Evolutionary conservation across 2,113 vertebrate genomes (phyloP).

Genomic region (Percopsis transmontana): DNA sequence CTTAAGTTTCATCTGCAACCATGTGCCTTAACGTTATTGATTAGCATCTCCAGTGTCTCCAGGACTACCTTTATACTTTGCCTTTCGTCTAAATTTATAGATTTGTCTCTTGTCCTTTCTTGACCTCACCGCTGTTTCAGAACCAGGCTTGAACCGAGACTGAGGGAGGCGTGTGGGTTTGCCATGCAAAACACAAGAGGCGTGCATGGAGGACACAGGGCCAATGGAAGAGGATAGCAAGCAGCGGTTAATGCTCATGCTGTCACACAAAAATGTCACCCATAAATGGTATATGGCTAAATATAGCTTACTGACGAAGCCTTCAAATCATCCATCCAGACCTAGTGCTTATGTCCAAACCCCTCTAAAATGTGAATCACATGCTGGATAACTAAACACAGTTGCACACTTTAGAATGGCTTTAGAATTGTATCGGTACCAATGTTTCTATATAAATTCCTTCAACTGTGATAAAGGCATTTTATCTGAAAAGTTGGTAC

Average conservation of each 20-base stretch:
- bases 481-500: no score
- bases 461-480: no score
- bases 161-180: conserved; percentile 27
- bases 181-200: conserved; percentile 48
- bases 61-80: conserved; percentile 50
- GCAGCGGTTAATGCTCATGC: conserved; percentile 27
- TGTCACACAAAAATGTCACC: conserved; percentile 3
- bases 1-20: conserved; percentile 57
- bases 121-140: conserved; percentile 47
- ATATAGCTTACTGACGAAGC: no score
- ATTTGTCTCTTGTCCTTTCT: conserved; percentile 53
- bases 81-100: conserved; percentile 54
- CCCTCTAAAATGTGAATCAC: no score
- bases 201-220: conserved; percentile 6
- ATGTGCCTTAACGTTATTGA: conserved; percentile 57
- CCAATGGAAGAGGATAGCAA: conserved; percentile 41
- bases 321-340: no score
- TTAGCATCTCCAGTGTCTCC: conserved; percentile 58
- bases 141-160: conserved; percentile 43
- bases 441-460: no score
- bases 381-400: no score
- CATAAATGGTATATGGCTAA: no score
- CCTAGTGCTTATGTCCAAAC: no score
- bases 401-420: no score
- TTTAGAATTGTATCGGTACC: no score